A percentile compares a stretch with the other conserved stretches of the same genome.
Conservation (phyloP, 2,113 vertebrate species). For the Mustela lutreola region DNA sequence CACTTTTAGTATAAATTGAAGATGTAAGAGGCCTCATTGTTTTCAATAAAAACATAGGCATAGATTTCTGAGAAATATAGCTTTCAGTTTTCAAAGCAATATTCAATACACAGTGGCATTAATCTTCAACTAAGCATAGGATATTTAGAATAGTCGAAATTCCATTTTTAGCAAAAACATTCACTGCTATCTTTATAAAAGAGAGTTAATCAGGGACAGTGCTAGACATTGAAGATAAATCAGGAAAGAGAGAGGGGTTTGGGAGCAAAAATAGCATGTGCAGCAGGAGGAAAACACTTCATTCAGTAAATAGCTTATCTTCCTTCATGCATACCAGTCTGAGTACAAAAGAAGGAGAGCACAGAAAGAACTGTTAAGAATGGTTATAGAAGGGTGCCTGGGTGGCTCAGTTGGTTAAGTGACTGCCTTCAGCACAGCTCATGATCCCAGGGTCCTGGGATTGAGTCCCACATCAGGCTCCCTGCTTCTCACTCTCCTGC, state of each 20-base stretch:
- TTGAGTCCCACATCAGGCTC: too few relatives aligned
- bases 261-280: neutral
- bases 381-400: neutral
- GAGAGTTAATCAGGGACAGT: neutral
- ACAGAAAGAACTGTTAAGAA: neutral
- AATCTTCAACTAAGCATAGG: neutral
- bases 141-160: neutral
- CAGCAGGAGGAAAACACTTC: neutral
- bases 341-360: neutral
- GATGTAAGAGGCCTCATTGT: neutral
- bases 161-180: neutral
- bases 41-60: neutral
- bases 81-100: neutral
- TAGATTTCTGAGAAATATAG: neutral
- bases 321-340: neutral
- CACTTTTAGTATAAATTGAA: neutral
- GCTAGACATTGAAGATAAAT: neutral
- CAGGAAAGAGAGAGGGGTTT: neutral
- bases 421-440: too few relatives aligned
- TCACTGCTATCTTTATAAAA: neutral
- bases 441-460: too few relatives aligned
- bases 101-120: neutral
- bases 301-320: neutral
- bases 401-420: too few relatives aligned
- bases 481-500: too few relatives aligned